Evolutionary conservation across 2,113 vertebrate species (phyloP).

Genomic region (Heptranchias perlo): DNA sequence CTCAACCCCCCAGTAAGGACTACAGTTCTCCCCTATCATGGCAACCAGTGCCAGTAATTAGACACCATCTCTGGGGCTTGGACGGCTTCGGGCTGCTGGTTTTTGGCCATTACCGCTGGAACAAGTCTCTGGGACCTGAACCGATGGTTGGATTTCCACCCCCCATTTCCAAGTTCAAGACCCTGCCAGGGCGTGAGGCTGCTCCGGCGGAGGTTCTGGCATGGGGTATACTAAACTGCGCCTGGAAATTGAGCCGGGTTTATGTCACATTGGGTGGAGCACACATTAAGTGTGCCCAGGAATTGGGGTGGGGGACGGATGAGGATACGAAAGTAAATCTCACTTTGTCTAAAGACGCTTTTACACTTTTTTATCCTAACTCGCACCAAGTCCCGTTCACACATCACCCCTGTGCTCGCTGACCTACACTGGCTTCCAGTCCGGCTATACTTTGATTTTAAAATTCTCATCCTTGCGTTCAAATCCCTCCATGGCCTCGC

Average conservation of each 20-base stretch:
- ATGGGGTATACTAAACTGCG: neutral
- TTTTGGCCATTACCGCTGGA: neutral
- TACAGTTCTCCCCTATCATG: neutral
- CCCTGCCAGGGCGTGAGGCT: neutral
- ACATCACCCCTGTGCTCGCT: neutral
- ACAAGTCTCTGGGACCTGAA: neutral
- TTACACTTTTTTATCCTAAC: neutral
- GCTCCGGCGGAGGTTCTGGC: neutral
- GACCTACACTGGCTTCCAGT: neutral
- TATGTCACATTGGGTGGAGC: neutral
- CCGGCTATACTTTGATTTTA: neutral
- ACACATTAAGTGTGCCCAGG: neutral
- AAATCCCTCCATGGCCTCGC: neutral
- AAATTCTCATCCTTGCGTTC: neutral
- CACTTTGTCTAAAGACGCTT: neutral
- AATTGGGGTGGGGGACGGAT: neutral
- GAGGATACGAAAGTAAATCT: neutral
- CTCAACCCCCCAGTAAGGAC: neutral
- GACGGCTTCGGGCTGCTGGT: neutral
- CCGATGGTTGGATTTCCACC: neutral
- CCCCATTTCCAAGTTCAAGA: neutral
- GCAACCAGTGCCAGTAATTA: neutral
- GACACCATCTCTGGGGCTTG: neutral
- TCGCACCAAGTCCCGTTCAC: neutral
- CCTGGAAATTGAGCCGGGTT: neutral